Percentiles rank a stretch among this genome's conserved stretches.
Evolutionary conservation across 2,888 invertebrate species (phyloP).

Genomic region (Tetragonisca angustula): DNA sequence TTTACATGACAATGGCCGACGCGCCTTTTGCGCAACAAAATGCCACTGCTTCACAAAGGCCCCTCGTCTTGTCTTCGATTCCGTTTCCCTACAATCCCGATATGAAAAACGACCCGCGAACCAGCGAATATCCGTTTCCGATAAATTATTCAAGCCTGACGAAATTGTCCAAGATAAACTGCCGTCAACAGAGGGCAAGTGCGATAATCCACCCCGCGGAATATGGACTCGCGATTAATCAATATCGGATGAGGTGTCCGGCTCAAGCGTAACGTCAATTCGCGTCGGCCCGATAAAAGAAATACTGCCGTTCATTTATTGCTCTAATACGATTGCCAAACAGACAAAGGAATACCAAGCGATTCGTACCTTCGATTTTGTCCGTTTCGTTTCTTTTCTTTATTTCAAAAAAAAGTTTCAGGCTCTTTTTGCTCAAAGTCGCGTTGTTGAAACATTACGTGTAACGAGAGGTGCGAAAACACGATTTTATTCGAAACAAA

Average conservation of each 20-base stretch:
- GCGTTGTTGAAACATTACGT: not conserved
- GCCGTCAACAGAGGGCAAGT: slow-evolving; percentile 30
- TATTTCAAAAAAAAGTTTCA: not conserved
- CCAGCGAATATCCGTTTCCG: slow-evolving; percentile 37
- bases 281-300: slow-evolving; percentile 1
- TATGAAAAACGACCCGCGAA: slow-evolving; percentile 33
- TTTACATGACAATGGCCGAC: not conserved
- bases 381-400: no score
- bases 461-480: no score
- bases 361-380: not conserved
- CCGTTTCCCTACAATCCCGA: not conserved
- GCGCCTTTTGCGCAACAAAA: not conserved
- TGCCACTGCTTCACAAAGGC: not conserved
- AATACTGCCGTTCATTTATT: slow-evolving; percentile 28
- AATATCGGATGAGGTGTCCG: slow-evolving; percentile 39
- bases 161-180: slow-evolving; percentile 51
- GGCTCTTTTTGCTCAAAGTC: no score
- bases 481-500: no score
- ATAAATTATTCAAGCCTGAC: slow-evolving; percentile 55
- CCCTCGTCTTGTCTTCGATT: slow-evolving; percentile 11
- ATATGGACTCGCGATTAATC: slow-evolving; percentile 50
- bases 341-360: not conserved
- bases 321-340: not conserved
- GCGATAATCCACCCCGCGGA: slow-evolving; percentile 40
- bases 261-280: slow-evolving; percentile 2